Base-by-base conservation (phyloP, 1,140 invertebrate species). In the Drosophila subpulchrella region DNA sequence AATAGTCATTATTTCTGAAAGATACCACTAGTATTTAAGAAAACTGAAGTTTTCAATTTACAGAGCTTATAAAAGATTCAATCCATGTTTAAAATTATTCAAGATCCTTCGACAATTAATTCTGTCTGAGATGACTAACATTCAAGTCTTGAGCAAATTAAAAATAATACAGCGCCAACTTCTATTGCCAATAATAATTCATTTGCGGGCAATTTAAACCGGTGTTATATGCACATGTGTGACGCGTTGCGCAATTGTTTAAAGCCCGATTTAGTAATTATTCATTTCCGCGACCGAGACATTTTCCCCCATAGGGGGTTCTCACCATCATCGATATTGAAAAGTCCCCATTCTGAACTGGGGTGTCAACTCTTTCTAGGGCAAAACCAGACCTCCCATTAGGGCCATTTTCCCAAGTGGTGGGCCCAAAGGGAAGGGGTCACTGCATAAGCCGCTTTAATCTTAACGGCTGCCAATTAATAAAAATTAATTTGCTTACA, bases 401-500 rank as follows among this genome's bases (percentile, higher is more conserved):
- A 41, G 27, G 75, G 53, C 13, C 44, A 48, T 30, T 65, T 30
- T n/a, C 12, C 4, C 15, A 5, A 42, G 15, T 15, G 41, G 12
- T 6, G n/a, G 3, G 42, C 10, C 17, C 17, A 10, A 20, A 1
- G 30, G 15, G 8, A 34, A 12, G 46, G 50, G 68, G 82, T 78
- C 74, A 75, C 30, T 42, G 17, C 60, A 66, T 46, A 58, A 75
- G 61, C 55, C 39, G 55, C 50, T 68, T 76, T 76, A 76, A 76
- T 59, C 72, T 77, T 47, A 46, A 65, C 27, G 58, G 34, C 34
- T 17, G 44, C 39, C 63, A 78, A 81, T 85, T 75, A 86, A 82
- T 68, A 58, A 39, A 79, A 67, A 83, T 88, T 74, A 83, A 89
- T 88, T 76, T 75, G 74, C 77, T 59, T 60, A 63, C 63, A 75